Evolutionary conservation across 2,888 invertebrate genomes (phyloP), one percentile per base, ranked within the genome.

Genomic region (Caenorhabditis zanzibari): DNA sequence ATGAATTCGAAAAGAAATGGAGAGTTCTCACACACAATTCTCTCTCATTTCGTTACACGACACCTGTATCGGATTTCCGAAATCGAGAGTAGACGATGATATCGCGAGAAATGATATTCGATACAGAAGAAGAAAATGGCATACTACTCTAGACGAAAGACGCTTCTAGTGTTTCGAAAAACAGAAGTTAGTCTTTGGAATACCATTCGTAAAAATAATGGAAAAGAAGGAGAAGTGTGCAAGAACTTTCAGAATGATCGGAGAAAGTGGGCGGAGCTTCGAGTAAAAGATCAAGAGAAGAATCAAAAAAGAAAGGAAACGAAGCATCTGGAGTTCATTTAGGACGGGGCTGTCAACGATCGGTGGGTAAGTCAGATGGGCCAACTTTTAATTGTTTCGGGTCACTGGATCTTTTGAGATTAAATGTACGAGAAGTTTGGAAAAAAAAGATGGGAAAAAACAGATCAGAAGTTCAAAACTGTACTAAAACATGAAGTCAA

Each of bases 321-420:
- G 22, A 35, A 28, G 38, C 74, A 74, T 74, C 80, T 80, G 80
- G 80, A 73, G 66, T 73, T 80, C 80, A 71, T 79, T 77, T 79
- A 52, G 79, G 47, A 32, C 59, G 76, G 14, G 24, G 68, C 59
- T 68, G 68, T 75, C 75, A 66, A 68, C 66, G 75, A 74, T 64
- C 64, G 59, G 47, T 52, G 52, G 35, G 61, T 32, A 44, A 16
- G 61, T 26, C 69, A 3, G 73, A 61, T 73, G 63, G n/a, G 56
- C 26, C 66, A 68, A 76, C 66, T 76, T 61, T 75, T 77, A 77
- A 77, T 77, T 52, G 77, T 77, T 77, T 69, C 69, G 77, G 77
- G 77, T 69, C 69, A 77, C 44, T 49, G 59, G 35, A 68, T 76
- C 38, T 24, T 16, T 41, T 41, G 5, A 24, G 38, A 38, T 61